Percentiles rank a stretch among this genome's conserved stretches.
These are phyloP conservation scores for Melanostoma mellinum DNA, from an alignment of 2,888 invertebrate genomes.

Conservation along the genomic window DNA sequence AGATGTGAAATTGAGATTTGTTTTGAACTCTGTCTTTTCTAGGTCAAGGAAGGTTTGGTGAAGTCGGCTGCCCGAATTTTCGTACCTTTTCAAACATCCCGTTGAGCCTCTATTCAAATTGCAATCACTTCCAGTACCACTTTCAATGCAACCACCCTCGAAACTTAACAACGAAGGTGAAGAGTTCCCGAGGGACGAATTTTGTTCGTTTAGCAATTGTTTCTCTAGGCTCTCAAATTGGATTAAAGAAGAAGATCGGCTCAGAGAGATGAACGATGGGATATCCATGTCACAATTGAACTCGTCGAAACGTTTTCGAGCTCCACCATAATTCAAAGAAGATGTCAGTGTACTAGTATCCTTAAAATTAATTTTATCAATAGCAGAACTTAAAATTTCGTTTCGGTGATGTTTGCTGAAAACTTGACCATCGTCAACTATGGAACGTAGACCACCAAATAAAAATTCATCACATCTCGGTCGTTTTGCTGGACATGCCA, in stretches of 20 bases:
- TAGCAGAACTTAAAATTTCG: slow-evolving; percentile 68
- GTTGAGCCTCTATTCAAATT: slow-evolving; percentile 79
- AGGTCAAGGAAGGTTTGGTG: slow-evolving; percentile 81
- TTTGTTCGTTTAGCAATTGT: slow-evolving; percentile 83
- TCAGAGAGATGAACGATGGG: slow-evolving; percentile 85
- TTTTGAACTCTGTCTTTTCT: slow-evolving; percentile 80
- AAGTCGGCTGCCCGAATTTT: slow-evolving; percentile 79
- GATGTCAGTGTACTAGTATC: slow-evolving; percentile 55
- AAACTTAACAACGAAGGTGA: slow-evolving; percentile 81
- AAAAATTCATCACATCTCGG: slow-evolving; percentile 85
- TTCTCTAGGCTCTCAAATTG: slow-evolving; percentile 93
- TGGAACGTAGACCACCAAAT: slow-evolving; percentile 53
- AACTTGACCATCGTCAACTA: slow-evolving; percentile 53
- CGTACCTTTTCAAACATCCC: slow-evolving; percentile 79
- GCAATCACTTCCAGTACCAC: slow-evolving; percentile 74
- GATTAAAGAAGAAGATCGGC: slow-evolving; percentile 90
- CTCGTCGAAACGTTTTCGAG: slow-evolving; percentile 80
- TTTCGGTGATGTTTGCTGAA: slow-evolving; percentile 74
- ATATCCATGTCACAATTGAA: slow-evolving; percentile 82
- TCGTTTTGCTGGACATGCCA: slow-evolving; percentile 89
- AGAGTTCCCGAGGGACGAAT: slow-evolving; percentile 79
- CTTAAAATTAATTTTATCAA: slow-evolving; percentile 59
- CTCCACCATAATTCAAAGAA: slow-evolving; percentile 31
- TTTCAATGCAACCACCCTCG: slow-evolving; percentile 74
- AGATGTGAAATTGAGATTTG: slow-evolving; percentile 74